Conservation (phyloP, 2,797 vertebrate genomes). For the Sciurus carolinensis region DNA sequence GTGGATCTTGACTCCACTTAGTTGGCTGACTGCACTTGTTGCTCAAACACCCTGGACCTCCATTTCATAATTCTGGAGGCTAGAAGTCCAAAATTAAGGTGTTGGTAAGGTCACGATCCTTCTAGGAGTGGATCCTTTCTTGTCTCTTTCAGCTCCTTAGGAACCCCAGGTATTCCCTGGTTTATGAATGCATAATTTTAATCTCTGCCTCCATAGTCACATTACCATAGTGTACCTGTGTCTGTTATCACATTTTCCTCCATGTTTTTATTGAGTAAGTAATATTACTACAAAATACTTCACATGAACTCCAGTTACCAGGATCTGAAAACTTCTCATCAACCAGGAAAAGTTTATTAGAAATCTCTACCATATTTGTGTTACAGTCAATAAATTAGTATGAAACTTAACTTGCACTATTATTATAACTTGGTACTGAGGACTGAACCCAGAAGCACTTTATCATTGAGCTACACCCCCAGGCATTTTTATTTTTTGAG, state of each 20-base stretch:
- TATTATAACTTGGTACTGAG: no score
- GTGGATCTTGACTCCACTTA: background rate
- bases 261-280: conserved; percentile 20
- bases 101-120: background rate
- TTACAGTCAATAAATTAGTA: conserved; percentile 40
- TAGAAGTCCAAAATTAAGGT: conserved; percentile 3
- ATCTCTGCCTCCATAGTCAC: background rate
- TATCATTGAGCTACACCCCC: no score
- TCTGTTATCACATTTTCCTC: background rate
- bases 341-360: conserved; percentile 34
- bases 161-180: background rate
- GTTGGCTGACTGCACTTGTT: background rate
- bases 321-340: conserved; percentile 45
- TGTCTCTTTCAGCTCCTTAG: conserved; percentile 7
- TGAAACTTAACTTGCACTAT: conserved; percentile 29
- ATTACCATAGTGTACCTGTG: background rate
- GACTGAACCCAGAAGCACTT: no score
- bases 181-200: background rate
- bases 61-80: background rate
- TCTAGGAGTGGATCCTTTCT: background rate
- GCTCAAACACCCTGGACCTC: background rate
- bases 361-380: conserved; percentile 30
- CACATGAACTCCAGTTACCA: background rate
- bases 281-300: conserved; percentile 8
- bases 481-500: no score